A percentile compares a stretch with the other conserved stretches of the same genome.
phyloP scores from a whole-genome alignment of 1,140 invertebrate genomes.

The Ridgeia piscesae region DNA sequence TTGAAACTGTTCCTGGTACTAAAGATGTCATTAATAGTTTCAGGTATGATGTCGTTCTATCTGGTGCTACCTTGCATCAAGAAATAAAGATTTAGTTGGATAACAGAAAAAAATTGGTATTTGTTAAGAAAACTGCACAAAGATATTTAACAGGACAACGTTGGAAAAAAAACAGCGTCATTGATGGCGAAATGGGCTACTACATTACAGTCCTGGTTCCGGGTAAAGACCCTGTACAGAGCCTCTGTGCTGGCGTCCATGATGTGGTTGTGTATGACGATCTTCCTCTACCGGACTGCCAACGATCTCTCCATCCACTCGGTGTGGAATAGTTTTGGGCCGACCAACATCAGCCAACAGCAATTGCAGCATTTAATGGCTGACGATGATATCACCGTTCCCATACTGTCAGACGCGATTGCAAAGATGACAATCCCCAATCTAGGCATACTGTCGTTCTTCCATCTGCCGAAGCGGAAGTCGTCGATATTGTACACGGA shows the following conservation, averaged over 20 bases:
- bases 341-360: neutral
- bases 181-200: neutral
- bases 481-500: conserved; percentile 16
- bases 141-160: too few relatives aligned
- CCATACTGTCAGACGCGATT: neutral
- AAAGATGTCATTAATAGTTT: too few relatives aligned
- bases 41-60: too few relatives aligned
- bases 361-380: neutral
- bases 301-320: neutral
- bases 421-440: neutral
- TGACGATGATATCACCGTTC: neutral
- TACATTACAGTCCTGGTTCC: neutral
- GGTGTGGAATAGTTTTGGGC: neutral
- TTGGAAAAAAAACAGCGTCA: neutral
- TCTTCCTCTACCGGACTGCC: neutral
- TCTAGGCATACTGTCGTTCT: conserved; percentile 11
- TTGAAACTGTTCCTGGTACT: too few relatives aligned
- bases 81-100: neutral
- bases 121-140: too few relatives aligned
- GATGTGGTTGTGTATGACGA: neutral
- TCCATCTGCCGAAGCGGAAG: conserved; percentile 25
- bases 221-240: neutral
- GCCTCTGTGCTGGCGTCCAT: neutral
- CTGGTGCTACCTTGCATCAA: neutral
- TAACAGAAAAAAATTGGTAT: neutral